These are phyloP conservation scores for Phylloscopus collybita DNA, from an alignment of 2,797 vertebrate genomes.

Conservation along the genomic window DNA sequence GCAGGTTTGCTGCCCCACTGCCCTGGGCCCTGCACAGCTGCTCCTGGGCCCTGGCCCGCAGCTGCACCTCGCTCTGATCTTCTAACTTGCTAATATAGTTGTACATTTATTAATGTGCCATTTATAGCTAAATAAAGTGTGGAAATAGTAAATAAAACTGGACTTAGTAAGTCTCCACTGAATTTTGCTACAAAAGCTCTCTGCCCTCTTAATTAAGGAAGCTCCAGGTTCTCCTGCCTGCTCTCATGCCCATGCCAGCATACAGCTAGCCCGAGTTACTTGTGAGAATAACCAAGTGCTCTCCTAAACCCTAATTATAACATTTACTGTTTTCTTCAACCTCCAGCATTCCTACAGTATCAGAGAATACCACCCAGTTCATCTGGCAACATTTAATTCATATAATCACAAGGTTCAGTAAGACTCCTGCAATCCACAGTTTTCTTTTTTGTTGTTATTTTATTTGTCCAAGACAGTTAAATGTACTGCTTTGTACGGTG, in stretches of 20 bases:
- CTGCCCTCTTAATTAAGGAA: not conserved
- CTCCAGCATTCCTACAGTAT: not conserved
- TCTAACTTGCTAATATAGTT: not conserved
- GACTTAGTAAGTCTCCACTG: not conserved
- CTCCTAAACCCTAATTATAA: not conserved
- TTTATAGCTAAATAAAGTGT: slow-evolving; percentile 7
- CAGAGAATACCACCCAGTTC: not conserved
- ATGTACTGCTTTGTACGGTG: not conserved
- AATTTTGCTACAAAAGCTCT: not conserved
- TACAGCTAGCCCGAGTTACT: not conserved
- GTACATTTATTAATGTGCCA: not conserved
- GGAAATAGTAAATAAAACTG: not conserved
- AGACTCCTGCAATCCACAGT: not conserved
- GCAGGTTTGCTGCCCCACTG: not conserved
- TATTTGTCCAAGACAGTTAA: not conserved
- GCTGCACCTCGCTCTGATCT: not conserved
- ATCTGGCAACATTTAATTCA: not conserved
- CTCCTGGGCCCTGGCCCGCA: not conserved
- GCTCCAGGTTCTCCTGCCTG: not conserved
- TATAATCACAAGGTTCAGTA: not conserved
- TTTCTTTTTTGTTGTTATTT: not conserved
- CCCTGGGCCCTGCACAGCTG: fast-evolving
- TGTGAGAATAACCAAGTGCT: not conserved
- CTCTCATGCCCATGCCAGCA: not conserved
- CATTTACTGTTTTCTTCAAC: not conserved